Base-by-base conservation (phyloP, 2,888 invertebrate species). In the Limnephilus lunatus region DNA sequence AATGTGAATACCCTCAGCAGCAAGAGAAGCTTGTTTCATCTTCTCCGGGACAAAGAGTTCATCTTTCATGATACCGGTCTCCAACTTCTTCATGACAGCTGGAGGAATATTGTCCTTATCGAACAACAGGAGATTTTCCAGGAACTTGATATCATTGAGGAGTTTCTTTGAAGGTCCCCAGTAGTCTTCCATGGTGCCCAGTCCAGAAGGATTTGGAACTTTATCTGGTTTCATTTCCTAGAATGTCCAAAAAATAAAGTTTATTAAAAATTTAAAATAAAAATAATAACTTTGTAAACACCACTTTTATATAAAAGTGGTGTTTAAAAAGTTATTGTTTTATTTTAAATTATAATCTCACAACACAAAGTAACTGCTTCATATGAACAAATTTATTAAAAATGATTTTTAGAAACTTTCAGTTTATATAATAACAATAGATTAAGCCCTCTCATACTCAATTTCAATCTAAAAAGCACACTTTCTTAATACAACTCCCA, bases 31-130 rank as follows among this genome's bases (percentile, higher is more conserved):
- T 0, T 97, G 96, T 94, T 97, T 98, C 68, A 99, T 97, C 95
- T 99, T 99, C 87, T 99, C 99, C 0, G 99, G 99, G 94, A 98
- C 98, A 95, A 99, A 99, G 90, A 98, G 98, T 91, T 98, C 98
- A 94, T 99, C 98, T 68, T 96, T 96, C 94, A 98, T 95, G 92
- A 99, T 98, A 94, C 97, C 98, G 80, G 98, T 97, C 94, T 98
- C 97, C 90, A 99, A 96, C 94, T 97, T 98, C 94, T 98, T 98
- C 96, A 99, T 99, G 3, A 98, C 97, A 0, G 97, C 95, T 0
- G 98, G 97, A 0, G 98, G 97, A 94, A 99, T 99, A 94, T 99
- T 99, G 94, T 99, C 99, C 95, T 99, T 99, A 94, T 99, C 99
- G 94, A 98, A 99, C 94, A 97, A 97, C 81, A 98, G 97, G 91